Evolutionary conservation across 2,888 invertebrate species (phyloP), one percentile per base, ranked within the genome.

Genomic region (Elmis aenea): DNA sequence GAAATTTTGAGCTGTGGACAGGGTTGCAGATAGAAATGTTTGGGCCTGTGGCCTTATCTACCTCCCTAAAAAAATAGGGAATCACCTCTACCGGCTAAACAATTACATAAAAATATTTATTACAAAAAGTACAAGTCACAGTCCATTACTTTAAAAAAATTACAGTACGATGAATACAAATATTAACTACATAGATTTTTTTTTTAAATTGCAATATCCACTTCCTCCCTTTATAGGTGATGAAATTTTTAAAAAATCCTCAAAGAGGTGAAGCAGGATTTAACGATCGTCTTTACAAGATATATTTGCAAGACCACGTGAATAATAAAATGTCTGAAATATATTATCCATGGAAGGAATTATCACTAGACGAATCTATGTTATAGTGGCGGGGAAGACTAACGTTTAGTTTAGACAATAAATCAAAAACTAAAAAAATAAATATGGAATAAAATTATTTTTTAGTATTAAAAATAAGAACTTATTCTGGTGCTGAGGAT

Each of bases 371-470:
- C 14, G 48, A 46, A 28, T 48, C 39, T 8, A 38, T 42, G 32
- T 26, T 44, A 33, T 35, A 51, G 10, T 54, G 54, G 51, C 30
- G 45, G 26, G 52, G 54, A 5, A 15, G 54, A 22, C 36, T 4
- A 5, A 44, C 26, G 3, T 54, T 55, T 33, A 41, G 53, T n/a
- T n/a, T n/a, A n/a, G n/a, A 5, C 52, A 55, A 26, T 53, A 51
- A 37, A 33, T 49, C n/a, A 45, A 44, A 30, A 42, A 44, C 14
- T 54, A 57, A 45, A 43, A 33, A n/a, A n/a, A n/a, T n/a, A 50
- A 46, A 23, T 53, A 55, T 43, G 56, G 51, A 3, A 40, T 52
- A 3, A 55, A 55, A 45, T 35, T 56, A 9, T 56, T 52, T 38
- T 3, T 33, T 51, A n/a, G 32, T 52, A 15, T 24, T 42, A 26